Evolutionary conservation across 1,140 invertebrate genomes (phyloP).

Genomic region (Lucilia sericata): DNA sequence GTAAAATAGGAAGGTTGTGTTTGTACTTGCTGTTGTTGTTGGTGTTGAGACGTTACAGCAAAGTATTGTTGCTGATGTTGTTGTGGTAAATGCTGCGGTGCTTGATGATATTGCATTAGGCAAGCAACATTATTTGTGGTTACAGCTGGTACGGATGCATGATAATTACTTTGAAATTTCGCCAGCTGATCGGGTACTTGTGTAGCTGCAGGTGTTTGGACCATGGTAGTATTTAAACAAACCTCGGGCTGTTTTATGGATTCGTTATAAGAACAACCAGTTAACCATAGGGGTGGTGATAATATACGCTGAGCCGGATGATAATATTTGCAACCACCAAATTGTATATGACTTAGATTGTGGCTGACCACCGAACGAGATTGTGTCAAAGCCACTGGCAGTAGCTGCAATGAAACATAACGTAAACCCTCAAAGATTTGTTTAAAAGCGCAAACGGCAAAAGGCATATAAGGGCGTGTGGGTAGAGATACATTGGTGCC

Average conservation of each 20-base stretch:
- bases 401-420: constrained; percentile 40
- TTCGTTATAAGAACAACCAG: constrained; percentile 45
- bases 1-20: background rate
- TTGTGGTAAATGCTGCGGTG: too few relatives aligned
- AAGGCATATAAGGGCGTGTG: constrained; percentile 37
- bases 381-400: constrained; percentile 46
- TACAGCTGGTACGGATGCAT: background rate
- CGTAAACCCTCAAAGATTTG: constrained; percentile 33
- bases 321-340: constrained; percentile 37
- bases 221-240: background rate
- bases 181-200: background rate
- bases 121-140: background rate
- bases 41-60: too few relatives aligned
- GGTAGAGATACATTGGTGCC: constrained; percentile 40
- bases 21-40: background rate
- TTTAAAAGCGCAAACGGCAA: constrained; percentile 25
- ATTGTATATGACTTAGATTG: constrained; percentile 43
- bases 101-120: background rate
- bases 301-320: constrained; percentile 46
- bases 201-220: background rate
- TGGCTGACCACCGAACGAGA: constrained; percentile 37
- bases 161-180: background rate
- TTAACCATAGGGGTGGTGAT: constrained; percentile 44
- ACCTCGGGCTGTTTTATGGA: constrained; percentile 40
- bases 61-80: too few relatives aligned